phyloP scores from a whole-genome alignment of 2,888 invertebrate species.

The Gerris lacustris region DNA sequence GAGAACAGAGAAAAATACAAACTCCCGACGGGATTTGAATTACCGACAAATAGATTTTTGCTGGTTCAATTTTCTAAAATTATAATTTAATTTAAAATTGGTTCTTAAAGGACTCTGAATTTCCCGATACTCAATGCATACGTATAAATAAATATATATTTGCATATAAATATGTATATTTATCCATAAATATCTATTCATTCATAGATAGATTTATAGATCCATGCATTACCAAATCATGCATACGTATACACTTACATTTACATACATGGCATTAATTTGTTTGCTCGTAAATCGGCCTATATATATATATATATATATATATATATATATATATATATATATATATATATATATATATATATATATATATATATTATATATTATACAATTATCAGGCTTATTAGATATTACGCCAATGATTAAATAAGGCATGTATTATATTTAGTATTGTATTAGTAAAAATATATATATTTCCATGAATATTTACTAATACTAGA shows the following conservation, averaged over 20 bases:
- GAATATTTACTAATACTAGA: too few relatives aligned
- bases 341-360: slow-evolving; percentile 1
- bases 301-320: slow-evolving; percentile 1
- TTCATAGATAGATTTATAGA: neutral
- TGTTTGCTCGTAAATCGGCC: neutral
- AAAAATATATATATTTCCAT: too few relatives aligned
- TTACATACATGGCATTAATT: neutral
- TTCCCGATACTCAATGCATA: neutral
- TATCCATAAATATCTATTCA: neutral
- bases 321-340: slow-evolving; percentile 1
- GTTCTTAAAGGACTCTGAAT: too few relatives aligned
- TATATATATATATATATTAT: neutral
- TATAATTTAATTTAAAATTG: too few relatives aligned
- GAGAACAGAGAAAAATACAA: too few relatives aligned
- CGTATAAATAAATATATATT: neutral
- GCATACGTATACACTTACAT: neutral
- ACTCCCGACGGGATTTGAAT: too few relatives aligned
- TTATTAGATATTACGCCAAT: too few relatives aligned
- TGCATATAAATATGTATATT: neutral
- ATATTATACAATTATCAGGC: too few relatives aligned
- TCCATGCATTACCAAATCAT: neutral
- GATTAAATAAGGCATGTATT: too few relatives aligned
- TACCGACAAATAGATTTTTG: too few relatives aligned
- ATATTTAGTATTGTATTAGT: too few relatives aligned
- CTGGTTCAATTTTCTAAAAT: too few relatives aligned